Evolutionary conservation across 2,888 invertebrate species (phyloP), one percentile per base, ranked within the genome.

Genomic region (Rugalucina vietnamica): DNA sequence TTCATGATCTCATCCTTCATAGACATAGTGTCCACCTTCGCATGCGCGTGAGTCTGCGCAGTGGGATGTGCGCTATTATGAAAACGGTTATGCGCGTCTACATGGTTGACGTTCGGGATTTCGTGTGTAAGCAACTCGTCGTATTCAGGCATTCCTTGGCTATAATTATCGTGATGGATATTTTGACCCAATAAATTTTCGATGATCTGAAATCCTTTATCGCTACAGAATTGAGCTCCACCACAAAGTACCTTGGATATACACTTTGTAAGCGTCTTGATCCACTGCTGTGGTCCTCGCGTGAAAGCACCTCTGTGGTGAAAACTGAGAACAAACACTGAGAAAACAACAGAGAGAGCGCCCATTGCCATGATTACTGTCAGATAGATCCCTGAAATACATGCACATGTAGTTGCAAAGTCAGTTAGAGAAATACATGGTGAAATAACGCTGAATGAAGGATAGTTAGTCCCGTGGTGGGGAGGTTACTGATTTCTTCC

Each of bases 331-430:
- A 95, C 95, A 82, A 95, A 92, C 57, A 95, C 95, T 14, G 95
- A 95, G 73, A 95, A 91, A 4, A 94, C 92, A 21, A 95, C 94
- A 14, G 95, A 95, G 18, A 95, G 82, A 3, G 95, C 95, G 32
- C 95, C 95, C 91, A 95, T 94, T 27, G 93, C 94, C 95, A 95
- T 95, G 39, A 95, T 95, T 27, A 95, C 92, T 24, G 95, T 95
- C 69, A 95, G 91, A 88, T 95, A 95, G 73, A 95, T 94, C 29
- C 95, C 95, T 95, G 91, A 32, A 90, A 91, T n/a, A n/a, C n/a
- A n/a, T n/a, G n/a, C n/a, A n/a, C n/a, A n/a, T n/a, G n/a, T n/a
- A n/a, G n/a, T n/a, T n/a, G n/a, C n/a, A n/a, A n/a, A n/a, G n/a
- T n/a, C n/a, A n/a, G n/a, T n/a, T n/a, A n/a, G n/a, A n/a, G n/a